phyloP scores from a whole-genome alignment of 2,797 vertebrate genomes.

The Spea hammondii region DNA sequence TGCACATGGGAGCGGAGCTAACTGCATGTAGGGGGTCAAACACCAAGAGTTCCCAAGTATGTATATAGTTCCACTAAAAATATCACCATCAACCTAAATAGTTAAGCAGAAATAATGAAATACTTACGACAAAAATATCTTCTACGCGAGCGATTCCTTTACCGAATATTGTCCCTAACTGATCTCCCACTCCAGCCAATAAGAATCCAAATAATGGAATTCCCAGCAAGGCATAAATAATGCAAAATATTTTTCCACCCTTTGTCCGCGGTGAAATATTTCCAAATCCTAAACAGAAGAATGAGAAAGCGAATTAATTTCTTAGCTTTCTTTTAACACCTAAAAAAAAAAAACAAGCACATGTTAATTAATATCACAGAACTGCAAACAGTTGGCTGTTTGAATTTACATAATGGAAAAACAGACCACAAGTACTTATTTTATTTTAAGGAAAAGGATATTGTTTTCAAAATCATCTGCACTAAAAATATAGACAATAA shows the following conservation, averaged over 20 bases:
- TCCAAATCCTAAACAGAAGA: constrained; percentile 83
- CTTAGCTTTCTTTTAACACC: too few species aligned
- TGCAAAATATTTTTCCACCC: constrained; percentile 95
- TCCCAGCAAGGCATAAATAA: constrained; percentile 94
- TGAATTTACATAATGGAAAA: not conserved
- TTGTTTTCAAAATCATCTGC: too few species aligned
- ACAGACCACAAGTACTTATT: not conserved
- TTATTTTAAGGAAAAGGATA: not conserved
- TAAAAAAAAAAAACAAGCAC: not conserved
- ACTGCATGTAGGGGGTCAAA: too few species aligned
- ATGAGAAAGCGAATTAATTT: constrained; percentile 25
- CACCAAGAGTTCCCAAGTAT: too few species aligned
- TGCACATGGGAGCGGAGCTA: too few species aligned
- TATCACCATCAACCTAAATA: too few species aligned
- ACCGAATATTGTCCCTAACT: constrained; percentile 95
- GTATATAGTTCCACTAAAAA: too few species aligned
- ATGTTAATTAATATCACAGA: not conserved
- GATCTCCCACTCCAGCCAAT: constrained; percentile 94
- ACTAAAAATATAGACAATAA: too few species aligned
- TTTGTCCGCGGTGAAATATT: constrained; percentile 95
- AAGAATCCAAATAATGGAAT: constrained; percentile 97
- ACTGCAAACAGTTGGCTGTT: not conserved
- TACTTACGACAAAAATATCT: constrained; percentile 93
- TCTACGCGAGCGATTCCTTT: constrained; percentile 96
- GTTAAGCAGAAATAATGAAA: not conserved